Conservation (phyloP, 2,113 vertebrate species). For the Engraulis encrasicolus region DNA sequence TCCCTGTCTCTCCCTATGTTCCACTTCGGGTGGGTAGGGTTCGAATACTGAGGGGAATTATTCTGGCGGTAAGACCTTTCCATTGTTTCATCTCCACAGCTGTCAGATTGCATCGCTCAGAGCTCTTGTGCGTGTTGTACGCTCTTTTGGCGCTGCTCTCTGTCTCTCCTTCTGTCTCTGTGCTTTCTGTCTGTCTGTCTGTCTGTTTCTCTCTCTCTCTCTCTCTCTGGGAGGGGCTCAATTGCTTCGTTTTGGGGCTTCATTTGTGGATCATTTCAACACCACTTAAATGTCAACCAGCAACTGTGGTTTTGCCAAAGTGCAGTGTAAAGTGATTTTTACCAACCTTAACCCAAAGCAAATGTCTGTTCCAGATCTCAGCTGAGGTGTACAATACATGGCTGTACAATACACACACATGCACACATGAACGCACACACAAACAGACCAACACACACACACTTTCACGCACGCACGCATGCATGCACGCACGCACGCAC, state of each 20-base stretch:
- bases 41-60: background rate
- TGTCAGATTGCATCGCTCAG: background rate
- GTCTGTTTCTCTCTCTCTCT: too few relatives aligned
- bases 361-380: background rate
- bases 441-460: too few relatives aligned
- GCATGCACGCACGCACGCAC: background rate
- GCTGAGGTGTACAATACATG: background rate
- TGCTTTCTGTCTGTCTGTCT: too few relatives aligned
- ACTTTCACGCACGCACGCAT: too few relatives aligned
- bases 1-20: background rate
- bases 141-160: background rate
- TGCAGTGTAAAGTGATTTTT: background rate
- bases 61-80: background rate
- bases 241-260: background rate
- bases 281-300: background rate
- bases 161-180: background rate
- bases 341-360: too few relatives aligned
- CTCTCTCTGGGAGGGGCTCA: background rate
- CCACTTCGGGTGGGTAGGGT: background rate
- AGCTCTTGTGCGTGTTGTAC: background rate
- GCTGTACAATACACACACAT: background rate
- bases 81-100: conserved; percentile 15
- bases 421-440: too few relatives aligned
- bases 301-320: background rate
- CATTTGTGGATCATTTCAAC: background rate